A percentile compares a stretch with the other conserved stretches of the same genome.
phyloP scores from a whole-genome alignment of 2,888 invertebrate species.

The Celastrina argiolus region DNA sequence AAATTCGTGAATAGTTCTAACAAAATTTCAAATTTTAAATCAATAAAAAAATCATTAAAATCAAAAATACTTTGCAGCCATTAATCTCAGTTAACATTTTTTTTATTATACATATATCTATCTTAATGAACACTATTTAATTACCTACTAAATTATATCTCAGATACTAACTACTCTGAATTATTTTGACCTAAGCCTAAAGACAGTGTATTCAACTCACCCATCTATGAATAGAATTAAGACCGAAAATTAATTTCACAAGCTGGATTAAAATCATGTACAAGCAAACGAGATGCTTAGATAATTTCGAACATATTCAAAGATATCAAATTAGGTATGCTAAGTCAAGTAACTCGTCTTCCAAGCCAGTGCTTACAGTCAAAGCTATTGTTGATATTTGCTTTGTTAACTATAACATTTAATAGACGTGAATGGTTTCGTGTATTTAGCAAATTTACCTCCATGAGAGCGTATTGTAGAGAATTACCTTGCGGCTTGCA shows the following conservation, averaged over 20 bases:
- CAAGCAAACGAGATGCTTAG: conserved; percentile 4
- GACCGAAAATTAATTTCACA: conserved; percentile 9
- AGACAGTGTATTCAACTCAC: not conserved
- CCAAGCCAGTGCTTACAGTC: conserved; percentile 32
- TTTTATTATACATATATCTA: too few relatives aligned
- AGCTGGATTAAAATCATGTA: conserved; percentile 2
- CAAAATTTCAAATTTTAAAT: too few relatives aligned
- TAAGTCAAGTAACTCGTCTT: conserved; percentile 32
- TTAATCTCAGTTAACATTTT: too few relatives aligned
- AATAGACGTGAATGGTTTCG: conserved; percentile 20
- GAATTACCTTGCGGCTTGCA: not conserved
- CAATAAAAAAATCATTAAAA: too few relatives aligned
- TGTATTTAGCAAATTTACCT: conserved; percentile 22
- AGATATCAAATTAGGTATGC: conserved; percentile 35
- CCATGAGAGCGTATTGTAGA: not conserved
- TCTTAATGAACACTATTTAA: too few relatives aligned
- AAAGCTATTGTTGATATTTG: conserved; percentile 39
- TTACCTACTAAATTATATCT: too few relatives aligned
- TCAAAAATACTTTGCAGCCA: too few relatives aligned
- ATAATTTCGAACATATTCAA: conserved; percentile 26
- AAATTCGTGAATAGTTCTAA: too few relatives aligned
- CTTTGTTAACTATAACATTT: conserved; percentile 30
- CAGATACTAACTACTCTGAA: too few relatives aligned
- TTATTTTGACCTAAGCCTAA: not conserved
- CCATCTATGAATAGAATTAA: not conserved